Conservation (phyloP, 2,113 vertebrate genomes). For the Nerophis lumbriciformis region DNA sequence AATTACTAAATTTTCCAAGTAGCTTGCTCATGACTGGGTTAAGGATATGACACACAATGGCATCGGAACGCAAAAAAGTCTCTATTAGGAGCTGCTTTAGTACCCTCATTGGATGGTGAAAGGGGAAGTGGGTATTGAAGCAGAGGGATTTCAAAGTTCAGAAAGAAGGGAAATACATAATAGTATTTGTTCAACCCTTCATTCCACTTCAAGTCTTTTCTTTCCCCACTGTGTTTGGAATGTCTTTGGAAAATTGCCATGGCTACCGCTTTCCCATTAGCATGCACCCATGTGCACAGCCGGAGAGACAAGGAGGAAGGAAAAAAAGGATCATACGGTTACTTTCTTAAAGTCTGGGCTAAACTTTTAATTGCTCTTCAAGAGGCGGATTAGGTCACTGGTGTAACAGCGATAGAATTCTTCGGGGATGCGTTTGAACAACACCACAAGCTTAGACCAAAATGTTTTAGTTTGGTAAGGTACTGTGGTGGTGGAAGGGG, state of each 20-base stretch:
- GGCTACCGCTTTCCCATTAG: conserved; percentile 51
- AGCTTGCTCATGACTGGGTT: not conserved
- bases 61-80: conserved; percentile 35
- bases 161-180: conserved; percentile 21
- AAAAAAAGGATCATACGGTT: conserved; percentile 56
- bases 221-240: conserved; percentile 42
- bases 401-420: conserved; percentile 67
- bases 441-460: conserved; percentile 61
- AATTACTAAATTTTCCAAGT: too few relatives aligned
- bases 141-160: conserved; percentile 14
- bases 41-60: conserved; percentile 35
- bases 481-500: not conserved
- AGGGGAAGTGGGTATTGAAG: conserved; percentile 28
- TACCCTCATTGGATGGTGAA: conserved; percentile 25
- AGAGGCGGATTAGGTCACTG: conserved; percentile 70
- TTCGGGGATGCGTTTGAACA: conserved; percentile 54
- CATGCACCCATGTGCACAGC: conserved; percentile 45
- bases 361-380: conserved; percentile 77
- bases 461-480: conserved; percentile 4
- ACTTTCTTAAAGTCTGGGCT: conserved; percentile 68
- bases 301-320: conserved; percentile 20
- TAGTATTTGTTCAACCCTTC: conserved; percentile 12
- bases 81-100: conserved; percentile 18
- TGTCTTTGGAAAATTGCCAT: conserved; percentile 52
- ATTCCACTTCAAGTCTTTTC: conserved; percentile 23